Evolutionary conservation across 2,113 vertebrate genomes (phyloP), one percentile per base, ranked within the genome.

Genomic region (Bagarius yarrelli): DNA sequence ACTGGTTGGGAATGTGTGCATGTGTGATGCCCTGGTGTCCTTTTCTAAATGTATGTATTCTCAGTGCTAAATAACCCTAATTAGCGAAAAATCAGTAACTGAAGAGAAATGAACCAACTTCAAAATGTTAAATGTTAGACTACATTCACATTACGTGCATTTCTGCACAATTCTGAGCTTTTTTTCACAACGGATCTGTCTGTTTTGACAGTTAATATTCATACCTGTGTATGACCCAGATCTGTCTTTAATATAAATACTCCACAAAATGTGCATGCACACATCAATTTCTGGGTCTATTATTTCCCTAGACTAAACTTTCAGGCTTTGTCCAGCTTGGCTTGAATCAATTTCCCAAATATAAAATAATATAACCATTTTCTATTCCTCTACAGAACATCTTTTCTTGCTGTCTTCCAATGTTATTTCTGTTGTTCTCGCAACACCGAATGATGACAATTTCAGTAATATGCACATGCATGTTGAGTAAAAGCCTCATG

Each of bases 191-290:
- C 21, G 25, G 16, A 19, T 52, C 69, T 52, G 69, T 30, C 25
- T 52, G 11, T 27, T 71, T 52, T 71, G 44, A 52, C 44, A 71
- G 69, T 27, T 47, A 6, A 70, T 30, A 52, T 71, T 27, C 15
- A 19, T 71, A 52, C 27, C 16, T 9, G 2, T 9, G 21, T 23
- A 73, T 73, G 50, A 23, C 18, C 50, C 50, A 73, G 50, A 23
- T 73, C 50, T 73, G 27, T 73, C 50, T 71, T 52, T 53, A 53
- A 30, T 71, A 71, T 71, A 3, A 73, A 55, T 55, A 50, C 18
- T 55, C 70, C 25, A 4, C 27, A 73, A 72, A 72, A 27, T 52
- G 40, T 47, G 25, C 27, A 71, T 71, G 47, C 25, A 8, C 16
- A 52, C 23, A 25, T 53, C 30, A 55, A 34, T 30, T 53, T 53